Base-by-base conservation (phyloP, 1,140 invertebrate genomes). In the Heliconius himera region DNA sequence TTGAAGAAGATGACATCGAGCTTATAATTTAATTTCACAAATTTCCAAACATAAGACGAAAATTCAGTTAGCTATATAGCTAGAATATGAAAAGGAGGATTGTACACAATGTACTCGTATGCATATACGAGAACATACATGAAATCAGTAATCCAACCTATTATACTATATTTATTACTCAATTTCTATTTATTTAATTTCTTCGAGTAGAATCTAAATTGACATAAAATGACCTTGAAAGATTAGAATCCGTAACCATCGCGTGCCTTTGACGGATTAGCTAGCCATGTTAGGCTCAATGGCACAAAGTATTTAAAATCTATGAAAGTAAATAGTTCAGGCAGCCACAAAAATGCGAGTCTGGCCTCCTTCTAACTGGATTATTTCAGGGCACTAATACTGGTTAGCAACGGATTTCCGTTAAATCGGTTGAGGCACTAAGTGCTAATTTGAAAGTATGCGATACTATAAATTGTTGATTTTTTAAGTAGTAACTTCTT, bases 291-390 rank as follows among this genome's bases (percentile, higher is more conserved):
- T 66, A 29, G 60, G 13, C 60, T 66, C 26, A 66, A 66, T 66
- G 26, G 29, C 29, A 66, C 60, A 16, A 26, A 16, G 3, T 16
- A 26, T 26, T 66, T 26, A 6, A 66, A 66, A 66, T 66, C 26
- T 66, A 29, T 66, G 22, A 29, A 66, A 66, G 11, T 66, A 76
- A 41, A 76, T 70, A 76, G 74, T 56, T 46, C 33, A 66, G 4
- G 74, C 66, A 76, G 74, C 74, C 74, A 26, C 74, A 70, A 56
- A 76, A 49, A 51, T 18, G 54, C n/a, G 18, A 76, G 74, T 66
- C 20, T 51, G 41, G 36, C 36, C 33, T 38, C 60, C 20, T 36
- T 26, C 56, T 76, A 76, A 76, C 22, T 76, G 56, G 60, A 76
- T 76, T 76, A 76, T 41, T 66, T 76, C 51, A 29, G 54, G n/a